A percentile compares a stretch with the other conserved stretches of the same genome.
These are phyloP conservation scores for Cremastinae sp. DNA, from an alignment of 2,888 invertebrate species.

Conservation along the genomic window DNA sequence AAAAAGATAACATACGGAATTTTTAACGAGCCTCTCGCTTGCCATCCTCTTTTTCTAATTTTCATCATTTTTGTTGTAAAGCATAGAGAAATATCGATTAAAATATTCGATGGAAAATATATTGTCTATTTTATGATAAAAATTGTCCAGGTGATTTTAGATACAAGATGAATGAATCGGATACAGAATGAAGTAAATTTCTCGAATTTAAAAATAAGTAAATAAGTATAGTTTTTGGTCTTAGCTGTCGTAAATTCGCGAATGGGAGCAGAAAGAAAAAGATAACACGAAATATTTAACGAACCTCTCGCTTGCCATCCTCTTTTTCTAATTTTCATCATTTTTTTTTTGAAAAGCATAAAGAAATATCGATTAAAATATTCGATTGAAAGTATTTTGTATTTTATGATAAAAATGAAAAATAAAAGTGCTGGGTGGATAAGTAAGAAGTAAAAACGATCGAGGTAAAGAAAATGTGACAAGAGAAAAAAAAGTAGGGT, in stretches of 20 bases:
- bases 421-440: background rate
- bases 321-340: no score
- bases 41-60: slow-evolving; percentile 71
- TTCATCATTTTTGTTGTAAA: no score
- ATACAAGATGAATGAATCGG: no score
- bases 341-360: no score
- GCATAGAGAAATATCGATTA: background rate
- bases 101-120: background rate
- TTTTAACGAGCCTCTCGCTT: slow-evolving; percentile 78
- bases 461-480: background rate
- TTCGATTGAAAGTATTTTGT: background rate
- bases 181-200: no score
- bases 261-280: no score
- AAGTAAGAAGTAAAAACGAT: background rate
- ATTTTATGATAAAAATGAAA: background rate
- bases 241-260: no score
- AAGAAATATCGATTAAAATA: background rate
- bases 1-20: slow-evolving; percentile 76
- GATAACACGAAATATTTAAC: slow-evolving; percentile 78
- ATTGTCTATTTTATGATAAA: no score
- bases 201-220: no score
- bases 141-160: no score
- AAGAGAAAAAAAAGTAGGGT: slow-evolving; percentile 2
- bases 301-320: slow-evolving; percentile 73
- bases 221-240: no score